These are phyloP conservation scores for Ditula angustiorana DNA, from an alignment of 2,888 invertebrate genomes.

Conservation along the genomic window DNA sequence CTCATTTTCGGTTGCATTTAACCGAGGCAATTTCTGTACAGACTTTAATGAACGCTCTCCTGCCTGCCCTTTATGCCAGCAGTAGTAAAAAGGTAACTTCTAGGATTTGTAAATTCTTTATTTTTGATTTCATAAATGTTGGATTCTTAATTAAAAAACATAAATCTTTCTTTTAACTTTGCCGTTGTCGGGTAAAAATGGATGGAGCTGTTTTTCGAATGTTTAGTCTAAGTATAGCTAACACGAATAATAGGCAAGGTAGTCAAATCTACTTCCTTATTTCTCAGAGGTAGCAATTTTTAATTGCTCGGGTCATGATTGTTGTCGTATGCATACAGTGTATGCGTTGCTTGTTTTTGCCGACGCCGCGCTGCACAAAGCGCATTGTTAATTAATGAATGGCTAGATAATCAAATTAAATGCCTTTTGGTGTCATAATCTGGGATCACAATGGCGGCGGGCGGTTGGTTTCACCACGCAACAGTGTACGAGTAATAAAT, in stretches of 20 bases:
- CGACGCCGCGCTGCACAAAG: constrained; percentile 57
- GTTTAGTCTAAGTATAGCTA: no score
- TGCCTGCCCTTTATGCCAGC: no score
- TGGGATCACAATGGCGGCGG: constrained; percentile 52
- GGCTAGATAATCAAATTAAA: constrained; percentile 68
- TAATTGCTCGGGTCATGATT: constrained; percentile 26
- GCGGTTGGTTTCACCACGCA: constrained; percentile 30
- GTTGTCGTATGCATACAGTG: constrained; percentile 40
- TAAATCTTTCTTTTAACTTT: no score
- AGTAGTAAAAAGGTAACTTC: no score
- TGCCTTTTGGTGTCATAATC: constrained; percentile 59
- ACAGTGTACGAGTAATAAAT: constrained; percentile 11
- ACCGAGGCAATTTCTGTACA: no score
- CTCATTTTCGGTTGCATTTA: no score
- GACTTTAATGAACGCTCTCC: no score
- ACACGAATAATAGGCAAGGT: background rate
- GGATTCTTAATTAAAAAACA: no score
- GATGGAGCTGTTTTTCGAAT: no score
- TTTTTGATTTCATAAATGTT: no score
- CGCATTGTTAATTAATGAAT: constrained; percentile 70
- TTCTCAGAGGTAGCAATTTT: background rate
- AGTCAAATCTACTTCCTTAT: constrained; percentile 4
- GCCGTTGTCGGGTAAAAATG: no score
- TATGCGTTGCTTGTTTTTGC: constrained; percentile 38
- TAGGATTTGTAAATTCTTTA: no score